Evolutionary conservation across 2,888 invertebrate genomes (phyloP).

Genomic region (Platynereis dumerilii): DNA sequence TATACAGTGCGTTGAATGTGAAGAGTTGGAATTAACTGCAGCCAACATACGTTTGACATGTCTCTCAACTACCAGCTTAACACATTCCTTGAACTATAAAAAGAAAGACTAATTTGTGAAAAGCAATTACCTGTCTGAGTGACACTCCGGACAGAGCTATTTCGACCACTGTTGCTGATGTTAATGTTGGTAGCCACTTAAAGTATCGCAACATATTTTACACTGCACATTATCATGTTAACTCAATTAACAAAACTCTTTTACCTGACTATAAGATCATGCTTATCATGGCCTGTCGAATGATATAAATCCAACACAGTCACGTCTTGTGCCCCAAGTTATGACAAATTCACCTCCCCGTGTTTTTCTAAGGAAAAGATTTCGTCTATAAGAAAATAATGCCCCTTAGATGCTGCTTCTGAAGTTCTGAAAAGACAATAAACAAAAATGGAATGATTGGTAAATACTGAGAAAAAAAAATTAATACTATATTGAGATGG

Average conservation of each 20-base stretch:
- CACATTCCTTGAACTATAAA: no score
- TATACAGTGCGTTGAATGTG: no score
- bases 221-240: no score
- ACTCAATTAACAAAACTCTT: no score
- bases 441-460: no score
- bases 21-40: no score
- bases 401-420: slow-evolving; percentile 36
- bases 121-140: slow-evolving; percentile 14
- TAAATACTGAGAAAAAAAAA: no score
- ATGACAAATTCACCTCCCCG: slow-evolving; percentile 16
- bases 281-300: slow-evolving; percentile 42
- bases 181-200: slow-evolving; percentile 25
- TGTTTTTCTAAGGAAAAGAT: slow-evolving; percentile 32
- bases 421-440: slow-evolving; percentile 40
- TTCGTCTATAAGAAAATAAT: slow-evolving; percentile 44
- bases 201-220: no score
- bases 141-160: neutral
- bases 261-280: slow-evolving; percentile 49
- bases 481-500: no score
- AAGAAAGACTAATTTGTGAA: neutral
- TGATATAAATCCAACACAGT: slow-evolving; percentile 40
- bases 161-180: slow-evolving; percentile 22
- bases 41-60: no score
- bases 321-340: slow-evolving; percentile 33
- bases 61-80: no score